These are phyloP conservation scores for Halictus ligatus DNA, from an alignment of 2,888 invertebrate genomes.

Conservation along the genomic window DNA sequence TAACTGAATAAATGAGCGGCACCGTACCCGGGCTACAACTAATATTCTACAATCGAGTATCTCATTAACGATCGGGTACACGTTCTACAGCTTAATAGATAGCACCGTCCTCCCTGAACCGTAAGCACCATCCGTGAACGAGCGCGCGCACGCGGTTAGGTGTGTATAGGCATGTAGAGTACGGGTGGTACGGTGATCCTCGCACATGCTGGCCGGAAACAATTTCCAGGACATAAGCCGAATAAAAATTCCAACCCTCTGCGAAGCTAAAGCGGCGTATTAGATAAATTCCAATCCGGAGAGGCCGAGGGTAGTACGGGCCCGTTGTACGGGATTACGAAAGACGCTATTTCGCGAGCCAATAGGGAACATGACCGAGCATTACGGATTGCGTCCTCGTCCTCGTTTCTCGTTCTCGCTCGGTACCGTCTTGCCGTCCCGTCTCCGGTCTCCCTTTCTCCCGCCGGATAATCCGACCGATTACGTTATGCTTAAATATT, in stretches of 20 bases:
- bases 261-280: slow-evolving; percentile 30
- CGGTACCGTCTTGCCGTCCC: slow-evolving; percentile 44
- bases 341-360: slow-evolving; percentile 77
- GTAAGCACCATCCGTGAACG: background rate
- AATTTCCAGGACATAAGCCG: slow-evolving; percentile 35
- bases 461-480: slow-evolving; percentile 80
- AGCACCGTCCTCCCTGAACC: background rate
- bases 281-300: slow-evolving; percentile 68
- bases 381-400: slow-evolving; percentile 69
- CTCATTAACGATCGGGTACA: background rate
- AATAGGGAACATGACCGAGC: slow-evolving; percentile 71
- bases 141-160: background rate
- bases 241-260: slow-evolving; percentile 50
- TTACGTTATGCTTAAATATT: slow-evolving; percentile 84
- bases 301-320: slow-evolving; percentile 65
- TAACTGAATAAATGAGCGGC: slow-evolving; percentile 3
- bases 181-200: slow-evolving; percentile 7
- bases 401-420: slow-evolving; percentile 21
- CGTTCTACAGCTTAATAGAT: slow-evolving; percentile 9
- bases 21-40: background rate
- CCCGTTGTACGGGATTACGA: slow-evolving; percentile 76
- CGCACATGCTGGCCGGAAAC: slow-evolving; percentile 31
- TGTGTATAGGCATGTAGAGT: background rate
- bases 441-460: slow-evolving; percentile 53
- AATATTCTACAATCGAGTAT: slow-evolving; percentile 6